Base-by-base conservation (phyloP, 2,888 invertebrate species). In the Hylaea fasciaria region DNA sequence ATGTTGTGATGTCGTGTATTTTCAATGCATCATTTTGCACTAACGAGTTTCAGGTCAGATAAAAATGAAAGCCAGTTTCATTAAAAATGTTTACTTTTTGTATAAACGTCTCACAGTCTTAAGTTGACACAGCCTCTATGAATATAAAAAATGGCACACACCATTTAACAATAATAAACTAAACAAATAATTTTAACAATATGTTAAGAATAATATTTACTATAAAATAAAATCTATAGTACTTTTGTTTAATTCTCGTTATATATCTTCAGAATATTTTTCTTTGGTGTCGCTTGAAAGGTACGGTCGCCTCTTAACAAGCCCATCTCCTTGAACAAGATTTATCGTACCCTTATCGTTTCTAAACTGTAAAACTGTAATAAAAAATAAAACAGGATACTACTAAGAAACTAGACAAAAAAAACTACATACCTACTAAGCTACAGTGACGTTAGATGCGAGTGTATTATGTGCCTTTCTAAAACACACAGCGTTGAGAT, bases 291-390 rank as follows among this genome's bases (percentile, higher is more conserved):
- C 48, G 58, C 57, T 43, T 59, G 70, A 40, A 68, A 71, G 49
- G 60, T 62, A 51, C 57, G 61, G 63, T 74, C 71, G 70, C 71
- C 69, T 64, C 68, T 72, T 71, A 76, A 72, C 48, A 68, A 65
- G 69, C 71, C 72, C 66, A 74, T 76, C 76, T 86, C 87, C 87
- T 87, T 88, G 81, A 88, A 87, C 84, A 85, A 86, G 70, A 87
- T 86, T 80, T 89, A 91, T 74, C 87, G 87, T 74, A 89, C 86
- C 82, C 88, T 89, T 90, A 91, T 85, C 73, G 86, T 83, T 81
- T 91, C 86, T 90, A 91, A 89, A 90, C 80, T 87, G 89, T 78
- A 84, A 87, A 83, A 90, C 90, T 91, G 91, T 66, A 91, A 90
- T 81, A 77, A 72, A 81, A 86, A 88, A 64, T 77, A 73, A 81